Conservation (phyloP, 2,888 invertebrate genomes). For the Macrophya annulata region DNA sequence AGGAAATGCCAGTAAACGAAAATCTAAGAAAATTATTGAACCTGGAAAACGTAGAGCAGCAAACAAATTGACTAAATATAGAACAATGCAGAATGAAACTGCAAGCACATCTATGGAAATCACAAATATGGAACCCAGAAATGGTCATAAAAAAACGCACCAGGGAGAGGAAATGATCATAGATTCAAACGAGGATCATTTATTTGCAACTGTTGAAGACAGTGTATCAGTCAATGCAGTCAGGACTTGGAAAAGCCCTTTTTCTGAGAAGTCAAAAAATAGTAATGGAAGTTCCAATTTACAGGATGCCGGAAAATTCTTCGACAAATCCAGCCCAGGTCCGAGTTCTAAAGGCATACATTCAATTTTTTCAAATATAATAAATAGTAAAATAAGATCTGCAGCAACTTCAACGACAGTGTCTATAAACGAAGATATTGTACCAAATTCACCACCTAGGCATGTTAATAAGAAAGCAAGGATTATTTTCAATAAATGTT, state of each 20-base stretch:
- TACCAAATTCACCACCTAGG: conserved; percentile 84
- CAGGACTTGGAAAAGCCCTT: neutral
- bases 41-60: conserved; percentile 67
- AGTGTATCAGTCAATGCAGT: neutral
- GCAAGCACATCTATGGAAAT: conserved; percentile 19
- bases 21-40: conserved; percentile 67
- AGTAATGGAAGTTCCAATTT: neutral
- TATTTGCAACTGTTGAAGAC: neutral
- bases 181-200: conserved; percentile 42
- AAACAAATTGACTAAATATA: conserved; percentile 51
- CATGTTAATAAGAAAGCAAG: conserved; percentile 83
- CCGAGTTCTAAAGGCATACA: conserved; percentile 19
- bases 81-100: conserved; percentile 47
- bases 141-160: neutral
- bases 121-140: neutral
- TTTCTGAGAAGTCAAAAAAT: neutral
- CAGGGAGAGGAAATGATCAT: conserved; percentile 18
- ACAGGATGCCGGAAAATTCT: neutral
- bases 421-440: conserved; percentile 77
- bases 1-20: conserved; percentile 69
- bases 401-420: neutral
- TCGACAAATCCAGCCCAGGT: neutral
- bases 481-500: conserved; percentile 87
- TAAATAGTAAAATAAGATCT: conserved; percentile 18
- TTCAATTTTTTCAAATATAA: conserved; percentile 46